phyloP scores from a whole-genome alignment of 2,888 invertebrate species.

The Epiblema foenella region DNA sequence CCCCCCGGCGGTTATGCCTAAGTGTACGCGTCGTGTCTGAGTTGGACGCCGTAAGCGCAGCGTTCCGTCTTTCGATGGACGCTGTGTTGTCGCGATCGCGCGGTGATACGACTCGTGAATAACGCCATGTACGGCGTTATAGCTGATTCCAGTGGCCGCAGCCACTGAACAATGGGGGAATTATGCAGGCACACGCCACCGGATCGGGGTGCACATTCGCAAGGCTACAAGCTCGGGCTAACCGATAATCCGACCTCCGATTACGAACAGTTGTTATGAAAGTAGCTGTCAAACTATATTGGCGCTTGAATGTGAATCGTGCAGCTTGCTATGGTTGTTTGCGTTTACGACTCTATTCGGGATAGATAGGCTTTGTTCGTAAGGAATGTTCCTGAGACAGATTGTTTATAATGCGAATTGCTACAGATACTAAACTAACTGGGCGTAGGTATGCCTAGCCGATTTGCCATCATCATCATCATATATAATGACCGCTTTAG shows the following conservation, averaged over 20 bases:
- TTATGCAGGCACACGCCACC: constrained; percentile 39
- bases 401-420: not conserved
- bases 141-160: not conserved
- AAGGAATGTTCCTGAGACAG: constrained; percentile 6
- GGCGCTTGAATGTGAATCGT: not conserved
- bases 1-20: too few relatives aligned
- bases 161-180: constrained; percentile 33
- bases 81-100: too few relatives aligned
- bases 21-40: too few relatives aligned
- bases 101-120: not conserved
- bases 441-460: too few relatives aligned
- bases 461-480: too few relatives aligned
- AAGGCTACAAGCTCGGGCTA: not conserved
- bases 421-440: constrained; percentile 1
- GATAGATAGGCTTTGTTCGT: constrained; percentile 3
- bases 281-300: not conserved
- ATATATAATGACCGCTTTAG: too few relatives aligned
- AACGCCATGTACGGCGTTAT: not conserved
- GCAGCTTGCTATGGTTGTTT: constrained; percentile 16
- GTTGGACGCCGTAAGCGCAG: too few relatives aligned
- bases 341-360: constrained; percentile 18
- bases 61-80: too few relatives aligned
- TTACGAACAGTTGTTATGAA: not conserved
- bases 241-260: too few relatives aligned
- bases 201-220: constrained; percentile 10